A percentile compares a stretch with the other conserved stretches of the same genome.
Evolutionary conservation across 2,113 vertebrate species (phyloP).

Genomic region (Etia nguti): DNA sequence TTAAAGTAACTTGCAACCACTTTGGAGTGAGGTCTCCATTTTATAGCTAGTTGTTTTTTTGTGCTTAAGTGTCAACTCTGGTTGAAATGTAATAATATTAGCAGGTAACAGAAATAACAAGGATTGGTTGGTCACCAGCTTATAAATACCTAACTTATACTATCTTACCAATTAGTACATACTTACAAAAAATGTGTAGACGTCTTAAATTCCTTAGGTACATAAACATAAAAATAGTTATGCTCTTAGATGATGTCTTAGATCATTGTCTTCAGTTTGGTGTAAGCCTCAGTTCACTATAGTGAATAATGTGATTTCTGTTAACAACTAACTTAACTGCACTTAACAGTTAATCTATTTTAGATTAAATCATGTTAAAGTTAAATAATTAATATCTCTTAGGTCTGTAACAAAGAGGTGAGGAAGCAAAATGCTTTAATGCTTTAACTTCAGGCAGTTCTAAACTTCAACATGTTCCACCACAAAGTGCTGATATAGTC

Average conservation of each 20-base stretch:
- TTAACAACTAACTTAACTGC: background rate
- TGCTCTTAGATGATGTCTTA: background rate
- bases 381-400: background rate
- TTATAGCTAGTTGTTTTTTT: background rate
- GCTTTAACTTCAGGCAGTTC: background rate
- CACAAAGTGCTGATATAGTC: background rate
- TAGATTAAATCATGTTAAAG: background rate
- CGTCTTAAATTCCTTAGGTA: background rate
- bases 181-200: background rate
- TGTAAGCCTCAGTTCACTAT: background rate
- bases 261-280: background rate
- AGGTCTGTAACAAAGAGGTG: background rate
- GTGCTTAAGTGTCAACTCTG: background rate
- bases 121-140: constrained; percentile 1
- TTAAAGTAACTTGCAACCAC: background rate
- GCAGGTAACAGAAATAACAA: background rate
- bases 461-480: background rate
- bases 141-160: constrained; percentile 26
- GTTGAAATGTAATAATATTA: constrained; percentile 40
- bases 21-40: background rate
- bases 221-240: background rate
- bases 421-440: background rate
- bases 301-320: background rate
- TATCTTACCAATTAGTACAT: background rate
- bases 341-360: background rate